A percentile compares a stretch with the other conserved stretches of the same genome.
These are phyloP conservation scores for Lasioglossum zephyrum DNA, from an alignment of 2,888 invertebrate genomes.

Conservation along the genomic window DNA sequence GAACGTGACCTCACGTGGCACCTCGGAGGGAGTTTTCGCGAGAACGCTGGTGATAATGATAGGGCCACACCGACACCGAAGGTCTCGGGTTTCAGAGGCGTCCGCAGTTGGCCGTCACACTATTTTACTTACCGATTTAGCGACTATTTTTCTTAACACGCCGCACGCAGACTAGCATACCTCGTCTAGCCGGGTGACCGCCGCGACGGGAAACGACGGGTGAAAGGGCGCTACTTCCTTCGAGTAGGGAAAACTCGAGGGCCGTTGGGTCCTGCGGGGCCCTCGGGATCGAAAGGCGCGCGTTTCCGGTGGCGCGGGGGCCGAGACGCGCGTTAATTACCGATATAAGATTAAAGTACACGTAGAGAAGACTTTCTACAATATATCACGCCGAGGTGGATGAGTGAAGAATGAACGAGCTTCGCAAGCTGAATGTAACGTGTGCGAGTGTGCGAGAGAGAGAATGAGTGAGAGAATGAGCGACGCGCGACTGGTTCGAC, in stretches of 20 bases:
- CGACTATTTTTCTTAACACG: constrained; percentile 51
- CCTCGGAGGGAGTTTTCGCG: background rate
- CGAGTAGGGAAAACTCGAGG: constrained; percentile 6
- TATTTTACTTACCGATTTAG: constrained; percentile 58
- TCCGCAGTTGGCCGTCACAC: constrained; percentile 15
- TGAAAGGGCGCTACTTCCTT: background rate
- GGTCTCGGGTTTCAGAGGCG: constrained; percentile 1
- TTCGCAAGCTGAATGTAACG: background rate
- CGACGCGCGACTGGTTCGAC: constrained; percentile 26
- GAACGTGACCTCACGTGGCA: background rate
- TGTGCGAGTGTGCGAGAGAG: background rate
- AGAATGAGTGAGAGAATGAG: background rate
- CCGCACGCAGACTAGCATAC: constrained; percentile 48
- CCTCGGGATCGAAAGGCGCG: background rate
- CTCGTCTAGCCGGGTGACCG: constrained; percentile 11
- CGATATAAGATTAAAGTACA: constrained; percentile 52
- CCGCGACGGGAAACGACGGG: constrained; percentile 41
- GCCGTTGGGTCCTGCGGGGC: background rate
- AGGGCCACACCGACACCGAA: background rate
- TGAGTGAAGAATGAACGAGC: constrained; percentile 3
- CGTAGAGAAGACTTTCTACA: constrained; percentile 56
- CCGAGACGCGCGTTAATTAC: constrained; percentile 33
- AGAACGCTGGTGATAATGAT: background rate
- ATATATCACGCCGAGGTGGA: constrained; percentile 36
- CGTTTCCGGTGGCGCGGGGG: constrained; percentile 14